Base-by-base conservation (phyloP, 2,888 invertebrate species). In the Bombylius discolor region DNA sequence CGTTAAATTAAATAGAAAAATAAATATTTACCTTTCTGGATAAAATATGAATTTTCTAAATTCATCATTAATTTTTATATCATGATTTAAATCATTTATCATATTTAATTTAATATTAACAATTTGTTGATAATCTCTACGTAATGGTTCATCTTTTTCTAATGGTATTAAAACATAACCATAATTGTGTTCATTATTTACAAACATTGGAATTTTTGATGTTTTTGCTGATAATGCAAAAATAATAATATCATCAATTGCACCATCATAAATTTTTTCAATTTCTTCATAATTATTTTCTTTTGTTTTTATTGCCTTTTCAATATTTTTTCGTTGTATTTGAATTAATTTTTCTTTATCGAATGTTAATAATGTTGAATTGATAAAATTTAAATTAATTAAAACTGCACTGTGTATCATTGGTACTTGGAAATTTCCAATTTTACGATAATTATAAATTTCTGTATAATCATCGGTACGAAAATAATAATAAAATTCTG, bases 341-440 rank as follows among this genome's bases (percentile, higher is more conserved):
- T 59, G 51, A 6, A 67, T 52, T 5, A 73, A 55, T n/a, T 61
- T 64, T 5, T 65, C 58, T 0, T 67, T 64, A 54, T 82, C 76
- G 67, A 93, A 98, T 0, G 92, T 88, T 8, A 98, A 74, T 13
- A 68, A 63, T 57, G 85, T 81, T 0, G 87, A 80, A 3, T 70
- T 69, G 1, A 67, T 65, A 55, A 75, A 73, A 23, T 81, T 78
- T 55, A 98, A 72, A 68, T 91, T 78, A 44, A 97, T 79, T 47
- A 98, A 74, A 13, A 96, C 83, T 6, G 90, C 88, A 0, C 89
- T 86, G 69, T 95, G 95, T 4, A 96, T 81, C 93, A 96, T 90
- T 0, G 95, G 92, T 1, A 97, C 96, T 5, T 76, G 66, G 67
- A 87, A 89, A 66, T 89, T 88, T 0, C 94, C 95, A 1, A 73